Evolutionary conservation across 2,113 vertebrate genomes (phyloP).

Genomic region (Actenoides hombroni): DNA sequence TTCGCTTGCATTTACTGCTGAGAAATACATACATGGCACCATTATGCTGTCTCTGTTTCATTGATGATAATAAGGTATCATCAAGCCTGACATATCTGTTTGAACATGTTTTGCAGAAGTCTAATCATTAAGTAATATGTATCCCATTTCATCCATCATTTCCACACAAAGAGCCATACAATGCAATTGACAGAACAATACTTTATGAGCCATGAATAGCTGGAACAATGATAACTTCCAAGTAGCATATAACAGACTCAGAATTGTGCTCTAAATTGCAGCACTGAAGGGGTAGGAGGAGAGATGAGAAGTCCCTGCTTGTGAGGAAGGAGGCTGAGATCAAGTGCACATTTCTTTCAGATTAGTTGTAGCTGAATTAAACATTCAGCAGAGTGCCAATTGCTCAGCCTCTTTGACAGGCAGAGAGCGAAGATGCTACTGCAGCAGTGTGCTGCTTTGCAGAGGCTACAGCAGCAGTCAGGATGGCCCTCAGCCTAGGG

Average conservation of each 20-base stretch:
- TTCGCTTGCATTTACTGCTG: conserved; percentile 36
- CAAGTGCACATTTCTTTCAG: background rate
- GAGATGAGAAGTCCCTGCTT: background rate
- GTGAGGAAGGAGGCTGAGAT: background rate
- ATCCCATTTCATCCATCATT: conserved; percentile 37
- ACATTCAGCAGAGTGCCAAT: background rate
- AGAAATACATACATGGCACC: conserved; percentile 32
- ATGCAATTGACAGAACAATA: conserved; percentile 12
- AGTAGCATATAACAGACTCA: background rate
- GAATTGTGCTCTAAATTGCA: background rate
- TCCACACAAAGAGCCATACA: conserved; percentile 2
- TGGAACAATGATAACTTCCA: conserved; percentile 11
- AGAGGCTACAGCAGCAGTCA: background rate
- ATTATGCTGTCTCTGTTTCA: conserved; percentile 6
- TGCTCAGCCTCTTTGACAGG: background rate
- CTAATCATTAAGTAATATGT: conserved; percentile 50
- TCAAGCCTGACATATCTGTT: conserved; percentile 47
- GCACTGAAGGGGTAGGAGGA: background rate
- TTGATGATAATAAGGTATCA: conserved; percentile 50
- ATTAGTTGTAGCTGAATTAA: background rate
- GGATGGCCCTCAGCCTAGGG: background rate
- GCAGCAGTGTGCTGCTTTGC: background rate
- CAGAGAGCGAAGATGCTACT: background rate
- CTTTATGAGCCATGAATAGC: conserved; percentile 50
- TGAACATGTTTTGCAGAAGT: conserved; percentile 55